Evolutionary conservation across 2,888 invertebrate species (phyloP), one percentile per base, ranked within the genome.

Genomic region (Lepas anatifera): DNA sequence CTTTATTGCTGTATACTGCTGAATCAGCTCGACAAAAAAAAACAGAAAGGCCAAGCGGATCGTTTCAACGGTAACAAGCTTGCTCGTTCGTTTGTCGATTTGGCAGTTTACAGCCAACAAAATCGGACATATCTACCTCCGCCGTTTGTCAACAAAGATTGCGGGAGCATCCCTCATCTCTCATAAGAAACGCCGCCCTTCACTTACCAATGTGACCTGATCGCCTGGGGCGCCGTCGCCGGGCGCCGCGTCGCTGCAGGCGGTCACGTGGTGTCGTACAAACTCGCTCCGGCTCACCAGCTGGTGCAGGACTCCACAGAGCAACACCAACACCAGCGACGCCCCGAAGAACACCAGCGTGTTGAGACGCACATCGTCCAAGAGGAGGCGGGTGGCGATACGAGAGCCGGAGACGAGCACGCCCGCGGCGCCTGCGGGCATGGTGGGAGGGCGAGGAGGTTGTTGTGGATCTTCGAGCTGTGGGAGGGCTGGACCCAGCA

Each of bases 271-370:
- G 29, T 52, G 50, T 74, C 88, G 87, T 41, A 94, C 90, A 76
- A 94, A 89, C 16, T 91, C 89, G 50, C 90, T 89, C 72, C 87
- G 85, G 78, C 89, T 86, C 74, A 91, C 87, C 64, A 89, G 81
- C 78, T 89, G 85, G 77, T 94, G 92, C 74, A 92, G 81, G 74
- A 88, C 82, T 75, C 89, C 90, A 77, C 94, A 94, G 39, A 87
- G 82, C 32, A 87, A 83, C 29, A 95, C 86, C 39, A 90, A 87
- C 52, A 87, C 81, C 69, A 90, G 88, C 58, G 92, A 92, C 70
- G 91, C 84, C 50, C 87, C 83, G 80, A 95, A 95, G 82, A 95
- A 95, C 79, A 91, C 86, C 72, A 91, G 87, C 0, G 94, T 95
- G 77, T 92, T 94, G 48, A 88, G 84, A 50, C 87, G 85, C 69